Base-by-base conservation (phyloP, 2,113 vertebrate species). In the Gobius niger region DNA sequence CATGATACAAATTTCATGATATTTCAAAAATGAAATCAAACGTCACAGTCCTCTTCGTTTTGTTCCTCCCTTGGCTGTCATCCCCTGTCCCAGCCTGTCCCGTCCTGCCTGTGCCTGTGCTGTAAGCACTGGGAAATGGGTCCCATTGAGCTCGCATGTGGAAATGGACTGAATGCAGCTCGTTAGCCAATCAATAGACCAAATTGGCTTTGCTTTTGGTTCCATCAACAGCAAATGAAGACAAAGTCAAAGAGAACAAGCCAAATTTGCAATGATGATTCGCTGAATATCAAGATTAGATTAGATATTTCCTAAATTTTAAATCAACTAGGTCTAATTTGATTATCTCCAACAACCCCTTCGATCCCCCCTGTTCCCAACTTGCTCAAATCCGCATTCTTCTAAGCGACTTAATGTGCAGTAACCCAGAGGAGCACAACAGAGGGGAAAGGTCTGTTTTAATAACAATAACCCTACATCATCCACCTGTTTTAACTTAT, bases 181-280 rank as follows among this genome's bases (percentile, higher is more conserved):
- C 86, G 88, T 91, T 91, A 90, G 83, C 87, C 86, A 88, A 91
- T 91, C 90, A 91, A 90, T 89, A 90, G 88, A 86, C 81, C 90
- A 88, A 90, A 86, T 79, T 73, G 70, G 72, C 76, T 76, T 81
- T 73, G 50, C 68, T 80, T 82, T 89, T 88, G 87, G 88, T 91
- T 86, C 78, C 62, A 69, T 67, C 70, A 75, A 82, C 83, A 85
- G 90, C 88, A 89, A 90, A 90, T 82, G 79, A 80, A 82, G 24
- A 34, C 24, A 72, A 78, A 72, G 86, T 68, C 75, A 72, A 76
- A 76, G 73, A 68, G 80, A 86, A 77, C 40, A 59, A 0, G 0
- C 8, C 7, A 42, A 52, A 67, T 54, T 42, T 44, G 47, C 68
- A 72, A 59, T 80, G 66, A 84, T 76, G 75, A 71, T 71, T 76